phyloP scores from a whole-genome alignment of 2,888 invertebrate species.

The Orthosia gracilis region DNA sequence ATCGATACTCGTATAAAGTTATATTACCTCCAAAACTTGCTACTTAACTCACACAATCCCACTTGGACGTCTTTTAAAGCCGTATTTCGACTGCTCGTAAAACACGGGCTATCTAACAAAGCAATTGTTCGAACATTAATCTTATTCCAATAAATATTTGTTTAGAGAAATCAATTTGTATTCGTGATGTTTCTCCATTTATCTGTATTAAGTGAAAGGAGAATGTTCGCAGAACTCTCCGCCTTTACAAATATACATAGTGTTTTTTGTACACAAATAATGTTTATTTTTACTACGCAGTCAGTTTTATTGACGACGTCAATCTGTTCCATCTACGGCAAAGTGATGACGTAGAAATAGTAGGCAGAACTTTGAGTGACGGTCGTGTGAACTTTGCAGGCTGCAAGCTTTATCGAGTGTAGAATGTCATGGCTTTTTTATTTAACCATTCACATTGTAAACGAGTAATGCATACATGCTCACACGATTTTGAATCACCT shows the following conservation, averaged over 20 bases:
- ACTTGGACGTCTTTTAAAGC: slow-evolving; percentile 54
- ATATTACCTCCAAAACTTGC: slow-evolving; percentile 48
- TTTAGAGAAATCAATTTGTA: slow-evolving; percentile 63
- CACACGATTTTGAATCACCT: neutral
- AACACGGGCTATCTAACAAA: slow-evolving; percentile 54
- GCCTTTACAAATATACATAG: slow-evolving; percentile 34
- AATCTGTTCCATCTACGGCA: slow-evolving; percentile 20
- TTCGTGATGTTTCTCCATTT: slow-evolving; percentile 60
- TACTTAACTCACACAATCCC: slow-evolving; percentile 43
- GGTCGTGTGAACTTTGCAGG: neutral
- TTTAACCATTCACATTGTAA: neutral
- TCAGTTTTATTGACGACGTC: slow-evolving; percentile 27
- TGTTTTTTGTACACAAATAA: slow-evolving; percentile 20
- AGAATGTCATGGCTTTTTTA: neutral
- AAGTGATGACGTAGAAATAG: slow-evolving; percentile 14
- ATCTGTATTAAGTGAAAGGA: slow-evolving; percentile 51
- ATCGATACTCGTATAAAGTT: slow-evolving; percentile 52
- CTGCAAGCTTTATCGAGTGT: neutral
- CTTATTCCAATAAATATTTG: slow-evolving; percentile 64
- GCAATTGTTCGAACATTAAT: slow-evolving; percentile 60
- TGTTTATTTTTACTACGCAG: slow-evolving; percentile 22
- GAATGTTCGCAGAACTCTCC: slow-evolving; percentile 37
- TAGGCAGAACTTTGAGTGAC: slow-evolving; percentile 1
- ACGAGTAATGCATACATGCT: neutral
- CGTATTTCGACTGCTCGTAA: slow-evolving; percentile 51